Evolutionary conservation across 1,140 invertebrate genomes (phyloP).

Genomic region (Tribolium castaneum): DNA sequence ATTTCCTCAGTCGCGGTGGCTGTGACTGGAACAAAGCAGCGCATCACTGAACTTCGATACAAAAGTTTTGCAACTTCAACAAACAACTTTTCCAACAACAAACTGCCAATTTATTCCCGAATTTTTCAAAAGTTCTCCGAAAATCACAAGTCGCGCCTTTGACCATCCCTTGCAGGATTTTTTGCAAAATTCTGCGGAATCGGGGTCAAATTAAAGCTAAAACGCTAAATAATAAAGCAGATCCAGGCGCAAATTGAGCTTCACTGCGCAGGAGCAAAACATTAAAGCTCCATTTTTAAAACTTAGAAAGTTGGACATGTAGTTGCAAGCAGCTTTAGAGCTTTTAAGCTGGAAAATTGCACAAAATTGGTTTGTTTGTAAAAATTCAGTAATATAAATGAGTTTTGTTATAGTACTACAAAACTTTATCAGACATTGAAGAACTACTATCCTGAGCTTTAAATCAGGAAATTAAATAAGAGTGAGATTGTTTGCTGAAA

Average conservation of each 20-base stretch:
- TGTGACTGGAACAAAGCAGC: constrained; percentile 59
- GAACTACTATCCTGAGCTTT: background rate
- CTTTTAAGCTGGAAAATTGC: background rate
- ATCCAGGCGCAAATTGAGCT: background rate
- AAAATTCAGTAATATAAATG: too few species aligned
- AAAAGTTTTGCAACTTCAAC: constrained; percentile 27
- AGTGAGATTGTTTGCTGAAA: too few species aligned
- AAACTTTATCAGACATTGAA: too few species aligned
- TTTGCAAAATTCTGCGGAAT: background rate
- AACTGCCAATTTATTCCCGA: background rate
- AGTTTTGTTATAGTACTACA: background rate
- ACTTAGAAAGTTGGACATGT: background rate
- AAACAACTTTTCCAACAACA: background rate
- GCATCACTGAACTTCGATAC: constrained; percentile 50
- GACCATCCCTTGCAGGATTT: background rate
- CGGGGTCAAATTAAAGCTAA: background rate
- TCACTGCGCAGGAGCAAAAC: background rate
- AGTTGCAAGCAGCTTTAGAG: background rate
- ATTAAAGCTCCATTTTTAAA: constrained; percentile 8
- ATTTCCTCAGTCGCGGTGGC: constrained; percentile 59
- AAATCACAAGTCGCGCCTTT: background rate
- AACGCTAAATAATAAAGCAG: background rate
- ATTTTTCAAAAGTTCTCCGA: background rate
- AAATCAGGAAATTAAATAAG: background rate
- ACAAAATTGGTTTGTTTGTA: too few species aligned